Evolutionary conservation across 2,888 invertebrate species (phyloP).

Genomic region (Trissolcus brochymenae): DNA sequence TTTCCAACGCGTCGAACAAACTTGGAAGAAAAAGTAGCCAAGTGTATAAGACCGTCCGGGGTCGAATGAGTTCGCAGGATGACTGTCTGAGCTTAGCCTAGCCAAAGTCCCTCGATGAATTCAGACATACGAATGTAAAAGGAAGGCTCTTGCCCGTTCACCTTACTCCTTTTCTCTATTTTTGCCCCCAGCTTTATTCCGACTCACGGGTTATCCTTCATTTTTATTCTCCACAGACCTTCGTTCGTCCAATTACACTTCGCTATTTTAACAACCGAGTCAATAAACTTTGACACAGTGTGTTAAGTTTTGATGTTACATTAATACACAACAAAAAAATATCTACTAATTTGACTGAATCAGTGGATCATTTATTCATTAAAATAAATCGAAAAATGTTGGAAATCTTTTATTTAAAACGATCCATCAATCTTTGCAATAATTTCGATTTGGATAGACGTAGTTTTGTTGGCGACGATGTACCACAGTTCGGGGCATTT

Average conservation of each 20-base stretch:
- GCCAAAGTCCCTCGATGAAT: slow-evolving; percentile 46
- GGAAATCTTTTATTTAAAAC: too few species aligned
- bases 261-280: slow-evolving; percentile 30
- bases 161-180: slow-evolving; percentile 39
- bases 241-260: slow-evolving; percentile 51
- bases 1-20: slow-evolving; percentile 19
- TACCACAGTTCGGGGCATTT: too few species aligned
- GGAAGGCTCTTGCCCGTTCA: slow-evolving; percentile 22
- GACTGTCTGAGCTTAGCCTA: slow-evolving; percentile 7
- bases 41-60: slow-evolving; percentile 41
- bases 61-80: slow-evolving; percentile 16
- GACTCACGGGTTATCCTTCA: slow-evolving; percentile 31
- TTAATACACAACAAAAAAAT: too few species aligned
- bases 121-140: slow-evolving; percentile 45
- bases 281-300: slow-evolving; percentile 40
- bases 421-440: too few species aligned
- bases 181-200: slow-evolving; percentile 27
- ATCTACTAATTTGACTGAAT: too few species aligned
- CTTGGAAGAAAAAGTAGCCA: slow-evolving; percentile 45
- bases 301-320: slow-evolving; percentile 22
- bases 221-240: slow-evolving; percentile 27
- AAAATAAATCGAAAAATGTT: too few species aligned
- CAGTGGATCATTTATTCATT: too few species aligned
- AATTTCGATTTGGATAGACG: too few species aligned
- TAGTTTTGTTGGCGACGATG: too few species aligned